phyloP scores from a whole-genome alignment of 1,140 invertebrate genomes.

The Eriocheir sinensis region DNA sequence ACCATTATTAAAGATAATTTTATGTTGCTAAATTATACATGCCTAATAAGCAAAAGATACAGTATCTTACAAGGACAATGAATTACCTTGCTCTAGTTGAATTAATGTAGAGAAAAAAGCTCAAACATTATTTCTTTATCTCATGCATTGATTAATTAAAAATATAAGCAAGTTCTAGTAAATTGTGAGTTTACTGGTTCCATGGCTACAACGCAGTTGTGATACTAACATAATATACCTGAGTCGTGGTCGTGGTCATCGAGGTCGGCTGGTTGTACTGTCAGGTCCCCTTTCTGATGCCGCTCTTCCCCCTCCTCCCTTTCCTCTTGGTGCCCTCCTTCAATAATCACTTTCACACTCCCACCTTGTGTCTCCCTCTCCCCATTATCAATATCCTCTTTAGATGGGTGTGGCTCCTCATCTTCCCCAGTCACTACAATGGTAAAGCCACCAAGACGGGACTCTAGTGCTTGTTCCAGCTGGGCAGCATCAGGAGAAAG shows the following conservation, averaged over 20 bases:
- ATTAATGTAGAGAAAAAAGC: too few relatives aligned
- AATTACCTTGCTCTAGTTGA: too few relatives aligned
- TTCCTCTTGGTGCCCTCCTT: background rate
- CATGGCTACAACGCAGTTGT: conserved; percentile 68
- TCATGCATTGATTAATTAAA: background rate
- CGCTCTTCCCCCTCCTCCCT: conserved; percentile 50
- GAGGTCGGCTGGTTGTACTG: conserved; percentile 63
- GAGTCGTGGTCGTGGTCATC: conserved; percentile 77
- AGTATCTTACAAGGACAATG: too few relatives aligned
- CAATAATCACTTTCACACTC: conserved; percentile 9
- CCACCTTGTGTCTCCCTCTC: background rate
- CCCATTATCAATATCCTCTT: conserved; percentile 33
- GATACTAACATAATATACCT: conserved; percentile 78
- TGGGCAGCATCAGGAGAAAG: conserved; percentile 63
- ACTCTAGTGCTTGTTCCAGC: conserved; percentile 72
- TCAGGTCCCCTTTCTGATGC: conserved; percentile 66
- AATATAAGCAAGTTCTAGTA: background rate
- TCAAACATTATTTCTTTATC: background rate
- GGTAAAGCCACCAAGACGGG: conserved; percentile 69
- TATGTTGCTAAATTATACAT: too few relatives aligned
- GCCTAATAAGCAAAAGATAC: too few relatives aligned
- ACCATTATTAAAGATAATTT: too few relatives aligned
- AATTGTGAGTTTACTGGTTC: background rate
- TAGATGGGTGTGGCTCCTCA: conserved; percentile 46
- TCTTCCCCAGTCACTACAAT: conserved; percentile 74